These are phyloP conservation scores for Cheilosia scutellata DNA, from an alignment of 2,888 invertebrate species.

Conservation along the genomic window DNA sequence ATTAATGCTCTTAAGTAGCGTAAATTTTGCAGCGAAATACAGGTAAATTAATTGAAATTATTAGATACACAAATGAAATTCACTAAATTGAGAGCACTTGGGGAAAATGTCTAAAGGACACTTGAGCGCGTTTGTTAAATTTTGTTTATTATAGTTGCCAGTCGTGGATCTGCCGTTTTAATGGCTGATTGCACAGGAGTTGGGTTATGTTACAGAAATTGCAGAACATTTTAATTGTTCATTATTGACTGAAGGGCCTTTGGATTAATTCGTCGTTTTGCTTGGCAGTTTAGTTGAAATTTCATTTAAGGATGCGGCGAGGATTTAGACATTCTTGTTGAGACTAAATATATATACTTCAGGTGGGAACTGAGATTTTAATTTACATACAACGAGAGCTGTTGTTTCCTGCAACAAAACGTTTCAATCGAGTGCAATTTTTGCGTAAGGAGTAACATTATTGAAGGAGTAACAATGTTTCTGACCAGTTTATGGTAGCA, in stretches of 20 bases:
- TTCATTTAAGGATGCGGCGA: too few relatives aligned
- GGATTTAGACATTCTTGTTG: too few relatives aligned
- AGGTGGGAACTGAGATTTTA: too few relatives aligned
- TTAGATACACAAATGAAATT: conserved; percentile 39
- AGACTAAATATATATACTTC: too few relatives aligned
- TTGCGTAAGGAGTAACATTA: too few relatives aligned
- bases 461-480: too few relatives aligned
- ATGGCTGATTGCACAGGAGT: background rate
- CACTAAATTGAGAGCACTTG: conserved; percentile 48
- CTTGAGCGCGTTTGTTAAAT: conserved; percentile 56
- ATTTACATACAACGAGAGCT: too few relatives aligned
- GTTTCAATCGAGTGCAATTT: too few relatives aligned
- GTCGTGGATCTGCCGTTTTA: background rate
- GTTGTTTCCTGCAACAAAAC: too few relatives aligned
- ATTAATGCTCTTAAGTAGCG: conserved; percentile 43
- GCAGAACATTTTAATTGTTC: conserved; percentile 50
- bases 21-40: conserved; percentile 4
- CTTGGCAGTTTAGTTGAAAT: too few relatives aligned
- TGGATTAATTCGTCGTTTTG: background rate
- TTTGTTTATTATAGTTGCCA: conserved; percentile 41
- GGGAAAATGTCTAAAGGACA: conserved; percentile 23
- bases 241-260: conserved; percentile 19
- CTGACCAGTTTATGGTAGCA: too few relatives aligned
- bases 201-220: conserved; percentile 34
- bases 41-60: conserved; percentile 70